Base-by-base conservation (phyloP, 2,113 vertebrate species). In the Anoplopoma fimbria region DNA sequence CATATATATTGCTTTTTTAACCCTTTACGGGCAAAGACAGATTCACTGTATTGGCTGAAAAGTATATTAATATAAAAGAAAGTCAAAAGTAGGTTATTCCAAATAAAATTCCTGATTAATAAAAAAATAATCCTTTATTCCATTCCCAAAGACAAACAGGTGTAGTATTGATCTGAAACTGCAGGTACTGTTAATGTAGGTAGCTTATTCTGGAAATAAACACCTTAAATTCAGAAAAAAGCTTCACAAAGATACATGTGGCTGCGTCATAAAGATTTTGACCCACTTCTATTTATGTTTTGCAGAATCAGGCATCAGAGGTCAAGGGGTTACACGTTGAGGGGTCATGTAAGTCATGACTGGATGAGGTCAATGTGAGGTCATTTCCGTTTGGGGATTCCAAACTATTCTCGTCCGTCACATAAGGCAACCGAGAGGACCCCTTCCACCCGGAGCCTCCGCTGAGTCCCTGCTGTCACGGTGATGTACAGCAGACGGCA, bases 1-100 rank as follows among this genome's bases (percentile, higher is more conserved):
- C 82, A 76, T 68, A 85, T 45, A 89, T 87, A 96, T 94, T 94
- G 93, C 91, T 93, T 97, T 96, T 97, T 86, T 29, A 97, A 96
- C 95, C 96, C 94, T 96, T 95, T 93, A 94, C 53, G 25, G 19
- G 42, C 60, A 15, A 23, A 57, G 64, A 73, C 75, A 67, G 63
- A 63, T 82, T 83, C 47, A 93, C 91, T 76, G 89, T 92, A 90
- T 38, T 51, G 33, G 17, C 33, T 67, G 34, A 31, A 53, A 69
- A 73, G 64, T 57, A 47, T 73, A 61, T 51, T 2, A 0, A 72
- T 62, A 36, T 27, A 25, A 47, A 3, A 40, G 40, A 13, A 9
- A 40, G 45, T 31, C 47, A 23, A n/a, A 61, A 61, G 19, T 14
- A 9, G 5, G 71, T 63, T 21, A 57, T 47, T 72, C 6, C 8